phyloP scores from a whole-genome alignment of 2,113 vertebrate species.

The Miniopterus natalensis region DNA sequence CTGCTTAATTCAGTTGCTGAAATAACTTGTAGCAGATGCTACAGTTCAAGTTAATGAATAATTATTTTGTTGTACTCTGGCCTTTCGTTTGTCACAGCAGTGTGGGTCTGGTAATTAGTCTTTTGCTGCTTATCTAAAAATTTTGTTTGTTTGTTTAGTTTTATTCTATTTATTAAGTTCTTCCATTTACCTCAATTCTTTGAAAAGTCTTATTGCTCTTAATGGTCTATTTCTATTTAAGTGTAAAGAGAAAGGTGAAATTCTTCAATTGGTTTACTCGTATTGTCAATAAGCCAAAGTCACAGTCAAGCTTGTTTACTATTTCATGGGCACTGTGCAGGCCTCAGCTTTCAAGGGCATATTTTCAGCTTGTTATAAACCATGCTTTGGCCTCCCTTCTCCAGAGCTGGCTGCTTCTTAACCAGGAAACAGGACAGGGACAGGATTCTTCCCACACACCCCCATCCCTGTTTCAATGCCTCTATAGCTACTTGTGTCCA shows the following conservation, averaged over 20 bases:
- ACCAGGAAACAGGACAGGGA: background rate
- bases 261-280: slow-evolving; percentile 34
- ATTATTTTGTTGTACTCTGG: slow-evolving; percentile 71
- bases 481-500: background rate
- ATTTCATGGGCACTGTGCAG: background rate
- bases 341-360: background rate
- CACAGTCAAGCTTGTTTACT: background rate
- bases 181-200: background rate
- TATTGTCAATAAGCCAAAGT: background rate
- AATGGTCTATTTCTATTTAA: slow-evolving; percentile 13
- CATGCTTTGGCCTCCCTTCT: background rate
- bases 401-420: background rate
- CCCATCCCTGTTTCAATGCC: background rate
- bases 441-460: background rate
- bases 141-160: slow-evolving; percentile 22
- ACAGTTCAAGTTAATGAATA: slow-evolving; percentile 69
- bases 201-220: background rate
- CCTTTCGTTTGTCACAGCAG: slow-evolving; percentile 55
- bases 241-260: background rate
- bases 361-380: background rate
- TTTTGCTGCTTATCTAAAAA: slow-evolving; percentile 3
- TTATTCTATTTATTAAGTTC: slow-evolving; percentile 1
- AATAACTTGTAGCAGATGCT: slow-evolving; percentile 35
- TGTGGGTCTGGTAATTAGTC: slow-evolving; percentile 57
- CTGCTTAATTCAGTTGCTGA: slow-evolving; percentile 33